Conservation (phyloP, 2,113 vertebrate species). For the Zingel zingel region DNA sequence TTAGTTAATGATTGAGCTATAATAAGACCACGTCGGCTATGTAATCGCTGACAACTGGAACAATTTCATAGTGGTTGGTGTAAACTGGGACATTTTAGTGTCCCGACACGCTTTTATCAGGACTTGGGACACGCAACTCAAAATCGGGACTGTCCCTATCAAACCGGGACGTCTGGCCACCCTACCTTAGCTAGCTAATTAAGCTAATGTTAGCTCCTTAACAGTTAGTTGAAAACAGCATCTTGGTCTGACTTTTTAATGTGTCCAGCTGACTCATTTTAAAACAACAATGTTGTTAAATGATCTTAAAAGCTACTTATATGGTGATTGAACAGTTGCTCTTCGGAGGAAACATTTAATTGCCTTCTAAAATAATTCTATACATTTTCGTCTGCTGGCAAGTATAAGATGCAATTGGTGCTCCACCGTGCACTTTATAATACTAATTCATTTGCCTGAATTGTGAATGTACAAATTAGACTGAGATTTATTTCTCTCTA, state of each 20-base stretch:
- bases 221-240: neutral
- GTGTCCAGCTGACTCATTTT: neutral
- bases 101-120: too few species aligned
- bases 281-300: neutral
- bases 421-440: constrained; percentile 15
- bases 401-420: constrained; percentile 19
- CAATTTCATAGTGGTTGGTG: too few species aligned
- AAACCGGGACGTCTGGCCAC: too few species aligned
- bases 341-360: constrained; percentile 2
- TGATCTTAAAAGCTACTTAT: neutral
- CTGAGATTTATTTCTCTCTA: constrained; percentile 42
- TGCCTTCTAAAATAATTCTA: constrained; percentile 3
- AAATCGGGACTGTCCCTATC: too few species aligned
- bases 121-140: too few species aligned
- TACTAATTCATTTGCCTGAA: constrained; percentile 41
- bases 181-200: neutral
- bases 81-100: too few species aligned
- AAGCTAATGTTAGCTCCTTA: neutral
- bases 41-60: too few species aligned
- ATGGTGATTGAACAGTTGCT: constrained; percentile 9
- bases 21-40: too few species aligned
- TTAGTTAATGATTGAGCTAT: too few species aligned
- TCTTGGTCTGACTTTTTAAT: neutral
- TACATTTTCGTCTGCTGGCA: neutral
- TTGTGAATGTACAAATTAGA: constrained; percentile 43